Evolutionary conservation across 2,113 vertebrate species (phyloP).

Genomic region (Oryzias celebensis): DNA sequence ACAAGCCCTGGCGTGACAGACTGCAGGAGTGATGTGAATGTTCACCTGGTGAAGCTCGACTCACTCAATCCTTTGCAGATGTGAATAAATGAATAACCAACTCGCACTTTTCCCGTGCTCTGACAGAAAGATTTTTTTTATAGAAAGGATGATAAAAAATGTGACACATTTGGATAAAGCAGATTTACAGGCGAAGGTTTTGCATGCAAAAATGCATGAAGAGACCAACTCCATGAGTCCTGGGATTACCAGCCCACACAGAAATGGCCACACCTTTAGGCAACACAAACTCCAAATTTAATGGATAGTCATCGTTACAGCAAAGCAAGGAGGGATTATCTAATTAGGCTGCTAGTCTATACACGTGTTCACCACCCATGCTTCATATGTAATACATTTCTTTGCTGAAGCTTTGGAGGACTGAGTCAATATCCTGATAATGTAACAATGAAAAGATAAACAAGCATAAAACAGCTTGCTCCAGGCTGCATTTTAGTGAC

Average conservation of each 20-base stretch:
- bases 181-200: neutral
- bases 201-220: constrained; percentile 17
- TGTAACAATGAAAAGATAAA: neutral
- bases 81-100: constrained; percentile 11
- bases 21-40: constrained; percentile 3
- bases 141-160: constrained; percentile 5
- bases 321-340: constrained; percentile 11
- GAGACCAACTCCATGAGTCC: constrained; percentile 7
- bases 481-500: constrained; percentile 2
- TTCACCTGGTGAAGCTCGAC: constrained; percentile 19
- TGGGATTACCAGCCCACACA: constrained; percentile 38
- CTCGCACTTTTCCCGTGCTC: constrained; percentile 20
- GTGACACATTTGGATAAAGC: constrained; percentile 9
- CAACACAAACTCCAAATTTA: neutral
- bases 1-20: constrained; percentile 14
- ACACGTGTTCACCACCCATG: constrained; percentile 1
- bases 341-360: neutral
- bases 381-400: neutral
- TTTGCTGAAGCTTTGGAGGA: neutral
- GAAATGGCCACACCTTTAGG: constrained; percentile 36
- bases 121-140: constrained; percentile 2
- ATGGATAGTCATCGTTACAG: constrained; percentile 19
- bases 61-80: constrained; percentile 18
- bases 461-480: neutral
- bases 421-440: neutral